These are phyloP conservation scores for Pseudochirops corinnae DNA, from an alignment of 2,797 vertebrate species.

Conservation along the genomic window DNA sequence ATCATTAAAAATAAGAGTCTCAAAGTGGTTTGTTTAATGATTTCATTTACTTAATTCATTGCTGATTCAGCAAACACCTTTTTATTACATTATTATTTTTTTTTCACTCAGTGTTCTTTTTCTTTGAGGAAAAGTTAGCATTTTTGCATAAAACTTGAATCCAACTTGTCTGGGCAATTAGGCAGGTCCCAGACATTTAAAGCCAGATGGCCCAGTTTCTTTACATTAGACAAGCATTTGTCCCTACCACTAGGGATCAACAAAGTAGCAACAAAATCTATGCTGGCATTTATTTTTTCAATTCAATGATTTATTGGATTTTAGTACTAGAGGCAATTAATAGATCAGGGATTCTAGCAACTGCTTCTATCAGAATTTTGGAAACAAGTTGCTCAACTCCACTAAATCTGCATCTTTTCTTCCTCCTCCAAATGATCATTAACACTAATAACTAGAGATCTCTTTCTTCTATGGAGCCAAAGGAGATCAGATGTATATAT, in stretches of 20 bases:
- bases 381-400: neutral
- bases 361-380: neutral
- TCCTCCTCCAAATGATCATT: neutral
- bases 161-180: neutral
- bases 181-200: neutral
- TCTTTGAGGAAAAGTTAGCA: neutral
- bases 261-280: neutral
- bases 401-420: neutral
- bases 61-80: neutral
- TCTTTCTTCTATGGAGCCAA: no score
- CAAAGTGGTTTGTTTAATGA: neutral
- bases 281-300: neutral
- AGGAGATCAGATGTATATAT: neutral
- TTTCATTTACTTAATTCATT: slow-evolving; percentile 55
- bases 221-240: neutral
- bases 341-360: neutral
- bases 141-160: neutral
- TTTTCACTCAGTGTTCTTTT: neutral
- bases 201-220: neutral
- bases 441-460: neutral
- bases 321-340: neutral
- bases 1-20: neutral
- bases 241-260: neutral
- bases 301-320: neutral
- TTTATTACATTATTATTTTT: neutral